Base-by-base conservation (phyloP, 1,140 invertebrate genomes). In the Halesus radiatus region DNA sequence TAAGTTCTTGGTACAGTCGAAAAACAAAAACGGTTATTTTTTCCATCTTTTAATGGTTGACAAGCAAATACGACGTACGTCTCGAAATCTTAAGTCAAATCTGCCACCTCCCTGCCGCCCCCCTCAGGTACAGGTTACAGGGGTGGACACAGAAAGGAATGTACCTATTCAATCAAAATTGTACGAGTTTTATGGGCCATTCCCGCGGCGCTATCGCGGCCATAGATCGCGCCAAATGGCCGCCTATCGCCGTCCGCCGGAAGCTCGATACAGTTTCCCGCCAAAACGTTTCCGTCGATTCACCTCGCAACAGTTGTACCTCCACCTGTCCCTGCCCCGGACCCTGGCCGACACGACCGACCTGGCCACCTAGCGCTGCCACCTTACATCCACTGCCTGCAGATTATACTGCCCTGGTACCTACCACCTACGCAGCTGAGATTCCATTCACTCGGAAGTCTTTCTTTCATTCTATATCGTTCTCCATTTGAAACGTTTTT, bases 121-220 rank as follows among this genome's bases (percentile, higher is more conserved):
- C 72, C 52, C 7, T n/a, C 53, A 10, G 26, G n/a, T 20, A 54
- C 37, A 13, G 37, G 37, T 45, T 13, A 13, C 37, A 13, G 37
- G 72, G 53, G 53, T 75, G 53, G 72, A 56, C 70, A 56, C 52
- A 56, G 53, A 56, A 73, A 53, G 70, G 72, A 56, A 58, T 37
- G 23, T 80, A 78, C 73, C 66, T 80, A 80, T 83, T 83, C 81
- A 83, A 83, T 83, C 81, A 83, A 83, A 83, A 83, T 54, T 78
- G 76, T 78, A 74, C 76, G 81, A 79, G 81, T 79, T 83, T 83
- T 83, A 83, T 83, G 79, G 81, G 53, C 78, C 79, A 80, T 83
- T 83, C 79, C 78, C 66, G 54, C 75, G 22, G 76, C 60, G 56
- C n/a, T 76, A 83, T 83, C 81, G 50, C 50, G 76, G 26, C 78